A percentile compares a stretch with the other conserved stretches of the same genome.
phyloP scores from a whole-genome alignment of 2,888 invertebrate species.

The Octonoba sinensis region DNA sequence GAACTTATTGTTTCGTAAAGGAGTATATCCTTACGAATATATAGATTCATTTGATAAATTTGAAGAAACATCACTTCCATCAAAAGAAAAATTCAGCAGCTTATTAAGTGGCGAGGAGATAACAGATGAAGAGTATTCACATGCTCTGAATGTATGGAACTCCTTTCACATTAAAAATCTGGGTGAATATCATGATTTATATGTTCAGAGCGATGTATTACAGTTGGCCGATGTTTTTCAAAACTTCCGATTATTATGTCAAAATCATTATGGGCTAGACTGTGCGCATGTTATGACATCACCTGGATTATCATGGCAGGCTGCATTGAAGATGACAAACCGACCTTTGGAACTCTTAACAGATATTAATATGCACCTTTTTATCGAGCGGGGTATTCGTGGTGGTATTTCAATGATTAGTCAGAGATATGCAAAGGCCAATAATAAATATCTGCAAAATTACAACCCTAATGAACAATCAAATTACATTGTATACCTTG shows the following conservation, averaged over 20 bases:
- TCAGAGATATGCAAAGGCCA: neutral
- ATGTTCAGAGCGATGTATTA: conserved; percentile 65
- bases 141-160: conserved; percentile 21
- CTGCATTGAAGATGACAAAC: neutral
- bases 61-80: neutral
- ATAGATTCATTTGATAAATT: too few species aligned
- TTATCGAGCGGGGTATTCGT: conserved; percentile 44
- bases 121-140: neutral
- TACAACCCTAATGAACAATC: too few species aligned
- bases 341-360: conserved; percentile 63
- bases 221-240: conserved; percentile 67
- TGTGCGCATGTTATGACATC: conserved; percentile 61
- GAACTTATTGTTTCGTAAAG: too few species aligned
- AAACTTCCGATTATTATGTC: conserved; percentile 66
- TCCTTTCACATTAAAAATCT: conserved; percentile 54
- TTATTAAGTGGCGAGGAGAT: neutral
- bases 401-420: conserved; percentile 45
- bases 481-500: too few species aligned
- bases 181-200: conserved; percentile 67
- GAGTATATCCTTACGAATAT: too few species aligned
- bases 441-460: too few species aligned
- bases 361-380: conserved; percentile 65
- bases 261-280: conserved; percentile 66
- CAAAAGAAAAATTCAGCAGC: neutral
- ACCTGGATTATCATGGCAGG: conserved; percentile 65